Evolutionary conservation across 2,888 invertebrate species (phyloP).

Genomic region (Lasioglossum lativentre): DNA sequence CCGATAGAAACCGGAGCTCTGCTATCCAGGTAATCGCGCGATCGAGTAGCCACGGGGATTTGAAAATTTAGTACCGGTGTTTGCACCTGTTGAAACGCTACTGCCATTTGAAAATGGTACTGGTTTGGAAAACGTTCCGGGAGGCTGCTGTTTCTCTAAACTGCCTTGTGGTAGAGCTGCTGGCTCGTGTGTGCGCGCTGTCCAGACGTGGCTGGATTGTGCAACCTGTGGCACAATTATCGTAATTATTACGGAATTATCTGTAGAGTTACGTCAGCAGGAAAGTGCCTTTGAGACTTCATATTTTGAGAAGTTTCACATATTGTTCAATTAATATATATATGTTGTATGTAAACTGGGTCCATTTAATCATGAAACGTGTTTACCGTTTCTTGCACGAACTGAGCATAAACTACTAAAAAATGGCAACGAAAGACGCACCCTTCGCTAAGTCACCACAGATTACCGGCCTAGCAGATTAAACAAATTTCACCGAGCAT

Average conservation of each 20-base stretch:
- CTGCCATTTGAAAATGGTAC: not conserved
- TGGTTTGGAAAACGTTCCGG: not conserved
- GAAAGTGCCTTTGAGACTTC: not conserved
- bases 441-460: not conserved
- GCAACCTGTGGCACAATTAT: not conserved
- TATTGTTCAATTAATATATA: not conserved
- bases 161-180: not conserved
- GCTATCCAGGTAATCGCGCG: not conserved
- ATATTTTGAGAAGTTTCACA: not conserved
- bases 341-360: too few relatives aligned
- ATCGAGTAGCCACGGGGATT: not conserved
- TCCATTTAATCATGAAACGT: not conserved
- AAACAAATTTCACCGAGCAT: not conserved
- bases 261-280: not conserved
- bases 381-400: not conserved
- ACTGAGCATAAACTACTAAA: not conserved
- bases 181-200: not conserved
- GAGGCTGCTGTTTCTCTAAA: not conserved
- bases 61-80: not conserved
- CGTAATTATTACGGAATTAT: not conserved
- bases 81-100: not conserved
- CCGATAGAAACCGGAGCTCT: conserved; percentile 22
- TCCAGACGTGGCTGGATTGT: not conserved
- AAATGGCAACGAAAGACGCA: not conserved
- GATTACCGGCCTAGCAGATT: not conserved